Evolutionary conservation across 2,797 vertebrate genomes (phyloP).

Genomic region (Schizopygopsis pylzovi): DNA sequence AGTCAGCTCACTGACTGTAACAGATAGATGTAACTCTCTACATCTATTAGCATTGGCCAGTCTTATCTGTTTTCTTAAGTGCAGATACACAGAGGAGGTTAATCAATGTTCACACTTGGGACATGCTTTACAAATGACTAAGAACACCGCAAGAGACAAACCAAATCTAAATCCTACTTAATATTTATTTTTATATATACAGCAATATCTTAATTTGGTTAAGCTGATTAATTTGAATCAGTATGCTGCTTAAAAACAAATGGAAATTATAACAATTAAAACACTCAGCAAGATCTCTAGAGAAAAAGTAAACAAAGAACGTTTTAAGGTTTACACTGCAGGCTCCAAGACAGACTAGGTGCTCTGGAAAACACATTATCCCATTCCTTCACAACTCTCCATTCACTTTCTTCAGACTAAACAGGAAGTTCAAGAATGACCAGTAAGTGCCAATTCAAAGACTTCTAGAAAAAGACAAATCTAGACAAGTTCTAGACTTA

Average conservation of each 20-base stretch:
- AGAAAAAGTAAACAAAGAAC: constrained; percentile 27
- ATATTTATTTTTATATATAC: constrained; percentile 1
- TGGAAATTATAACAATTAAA: not conserved
- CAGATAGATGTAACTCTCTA: constrained; percentile 11
- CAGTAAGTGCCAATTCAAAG: constrained; percentile 22
- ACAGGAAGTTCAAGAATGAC: constrained; percentile 55
- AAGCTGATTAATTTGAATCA: constrained; percentile 9
- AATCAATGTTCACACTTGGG: constrained; percentile 11
- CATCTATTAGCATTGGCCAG: constrained; percentile 16
- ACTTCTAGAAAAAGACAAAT: constrained; percentile 12
- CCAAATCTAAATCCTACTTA: constrained; percentile 9
- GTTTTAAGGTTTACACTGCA: not conserved
- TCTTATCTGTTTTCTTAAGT: constrained; percentile 27
- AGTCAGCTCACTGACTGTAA: constrained; percentile 19
- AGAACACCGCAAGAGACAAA: constrained; percentile 6
- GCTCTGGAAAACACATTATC: constrained; percentile 39
- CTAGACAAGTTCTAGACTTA: not conserved
- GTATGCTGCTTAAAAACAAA: not conserved
- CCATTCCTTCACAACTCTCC: not conserved
- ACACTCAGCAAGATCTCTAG: not conserved
- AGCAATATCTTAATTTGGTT: not conserved
- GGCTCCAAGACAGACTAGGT: constrained; percentile 4
- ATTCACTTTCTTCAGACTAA: constrained; percentile 55
- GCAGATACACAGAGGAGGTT: not conserved
- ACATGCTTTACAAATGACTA: constrained; percentile 18